Percentiles rank a stretch among this genome's conserved stretches.
These are phyloP conservation scores for Eremophila alpestris DNA, from an alignment of 2,797 vertebrate species.

Conservation along the genomic window DNA sequence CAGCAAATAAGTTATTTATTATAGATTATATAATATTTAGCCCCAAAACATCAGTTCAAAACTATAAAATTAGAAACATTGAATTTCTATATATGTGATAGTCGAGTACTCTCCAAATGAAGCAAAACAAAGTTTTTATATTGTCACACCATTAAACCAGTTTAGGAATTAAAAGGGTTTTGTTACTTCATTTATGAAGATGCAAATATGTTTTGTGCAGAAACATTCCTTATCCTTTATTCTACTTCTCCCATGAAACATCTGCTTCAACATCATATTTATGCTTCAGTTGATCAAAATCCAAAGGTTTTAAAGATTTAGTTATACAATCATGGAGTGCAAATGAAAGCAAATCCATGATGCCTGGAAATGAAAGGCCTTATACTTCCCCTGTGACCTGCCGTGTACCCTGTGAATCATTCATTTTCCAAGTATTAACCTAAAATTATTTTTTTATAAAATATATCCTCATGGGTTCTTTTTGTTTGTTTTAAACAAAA, in stretches of 20 bases:
- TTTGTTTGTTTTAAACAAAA: neutral
- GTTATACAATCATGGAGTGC: neutral
- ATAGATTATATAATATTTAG: neutral
- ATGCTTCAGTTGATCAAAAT: neutral
- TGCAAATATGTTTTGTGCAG: neutral
- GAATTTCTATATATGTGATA: neutral
- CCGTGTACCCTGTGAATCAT: neutral
- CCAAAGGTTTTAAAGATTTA: neutral
- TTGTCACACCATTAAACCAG: neutral
- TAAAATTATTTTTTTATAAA: neutral
- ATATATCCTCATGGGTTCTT: neutral
- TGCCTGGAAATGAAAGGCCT: neutral
- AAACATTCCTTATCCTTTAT: neutral
- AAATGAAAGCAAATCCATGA: neutral
- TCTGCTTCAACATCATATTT: neutral
- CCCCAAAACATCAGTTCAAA: neutral
- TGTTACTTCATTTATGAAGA: neutral
- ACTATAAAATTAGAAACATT: neutral
- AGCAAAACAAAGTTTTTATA: neutral
- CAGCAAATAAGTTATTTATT: neutral
- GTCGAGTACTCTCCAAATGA: neutral
- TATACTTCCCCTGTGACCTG: neutral
- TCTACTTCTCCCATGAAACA: neutral
- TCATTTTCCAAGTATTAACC: neutral
- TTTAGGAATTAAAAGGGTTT: neutral